Evolutionary conservation across 2,888 invertebrate genomes (phyloP).

Genomic region (Polydrusus pterygomalis): DNA sequence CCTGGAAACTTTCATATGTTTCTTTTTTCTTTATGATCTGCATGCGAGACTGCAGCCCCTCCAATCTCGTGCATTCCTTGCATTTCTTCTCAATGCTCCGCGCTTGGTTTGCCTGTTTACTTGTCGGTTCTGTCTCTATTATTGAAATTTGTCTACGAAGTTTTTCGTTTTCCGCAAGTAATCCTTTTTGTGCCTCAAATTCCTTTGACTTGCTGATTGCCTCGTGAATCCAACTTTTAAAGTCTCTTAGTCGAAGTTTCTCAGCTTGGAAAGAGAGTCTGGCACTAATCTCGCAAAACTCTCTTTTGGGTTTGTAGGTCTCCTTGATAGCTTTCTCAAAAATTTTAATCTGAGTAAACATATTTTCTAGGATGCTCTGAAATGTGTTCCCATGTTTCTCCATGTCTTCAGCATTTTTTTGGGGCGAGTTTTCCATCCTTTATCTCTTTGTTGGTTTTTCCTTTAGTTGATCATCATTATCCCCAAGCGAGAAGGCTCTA

Average conservation of each 20-base stretch:
- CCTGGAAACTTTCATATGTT: background rate
- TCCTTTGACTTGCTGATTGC: background rate
- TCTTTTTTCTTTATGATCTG: no score
- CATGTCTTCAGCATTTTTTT: background rate
- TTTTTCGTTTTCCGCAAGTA: background rate
- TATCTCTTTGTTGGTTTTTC: background rate
- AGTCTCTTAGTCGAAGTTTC: background rate
- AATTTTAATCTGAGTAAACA: background rate
- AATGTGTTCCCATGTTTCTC: background rate
- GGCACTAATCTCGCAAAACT: background rate
- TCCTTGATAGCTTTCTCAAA: background rate
- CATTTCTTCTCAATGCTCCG: background rate
- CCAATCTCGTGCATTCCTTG: background rate
- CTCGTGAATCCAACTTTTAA: background rate
- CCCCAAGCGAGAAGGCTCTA: background rate
- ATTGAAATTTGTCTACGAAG: background rate
- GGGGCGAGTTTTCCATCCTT: background rate
- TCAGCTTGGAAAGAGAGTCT: background rate
- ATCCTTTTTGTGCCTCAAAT: background rate
- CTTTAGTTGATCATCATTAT: background rate
- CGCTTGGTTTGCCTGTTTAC: background rate
- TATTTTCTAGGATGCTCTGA: background rate
- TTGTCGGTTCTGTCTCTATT: background rate
- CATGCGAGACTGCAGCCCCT: background rate
- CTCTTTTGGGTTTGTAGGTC: background rate